These are phyloP conservation scores for Monochamus alternatus DNA, from an alignment of 2,888 invertebrate genomes.

Conservation along the genomic window DNA sequence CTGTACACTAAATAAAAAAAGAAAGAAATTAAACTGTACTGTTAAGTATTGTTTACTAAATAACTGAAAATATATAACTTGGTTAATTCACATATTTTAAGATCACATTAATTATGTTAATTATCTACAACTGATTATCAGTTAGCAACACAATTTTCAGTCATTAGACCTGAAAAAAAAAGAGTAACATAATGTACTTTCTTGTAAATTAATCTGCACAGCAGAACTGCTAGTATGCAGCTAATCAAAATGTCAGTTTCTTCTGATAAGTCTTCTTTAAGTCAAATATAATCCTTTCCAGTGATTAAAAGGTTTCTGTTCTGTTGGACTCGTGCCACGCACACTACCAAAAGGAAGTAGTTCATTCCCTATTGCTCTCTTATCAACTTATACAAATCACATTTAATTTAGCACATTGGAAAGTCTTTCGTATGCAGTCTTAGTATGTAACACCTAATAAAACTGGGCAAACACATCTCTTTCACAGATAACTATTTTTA, in stretches of 20 bases:
- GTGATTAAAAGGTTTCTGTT: constrained; percentile 16
- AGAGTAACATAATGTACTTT: constrained; percentile 37
- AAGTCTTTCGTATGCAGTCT: constrained; percentile 43
- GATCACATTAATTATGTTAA: constrained; percentile 62
- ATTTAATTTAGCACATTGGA: constrained; percentile 47
- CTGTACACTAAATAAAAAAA: constrained; percentile 21
- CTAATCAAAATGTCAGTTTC: constrained; percentile 3
- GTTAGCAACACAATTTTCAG: constrained; percentile 57
- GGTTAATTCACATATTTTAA: constrained; percentile 47
- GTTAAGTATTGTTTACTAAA: constrained; percentile 43
- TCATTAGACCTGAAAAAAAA: constrained; percentile 36
- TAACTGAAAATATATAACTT: constrained; percentile 38
- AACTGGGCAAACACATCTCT: constrained; percentile 42
- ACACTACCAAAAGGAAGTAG: constrained; percentile 24
- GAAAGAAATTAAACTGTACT: constrained; percentile 42
- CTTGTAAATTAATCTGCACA: constrained; percentile 31
- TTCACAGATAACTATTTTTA: constrained; percentile 51
- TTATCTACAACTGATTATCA: constrained; percentile 64
- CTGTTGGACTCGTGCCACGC: background rate
- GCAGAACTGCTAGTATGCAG: background rate
- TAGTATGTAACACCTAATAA: constrained; percentile 40
- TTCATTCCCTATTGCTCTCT: constrained; percentile 54
- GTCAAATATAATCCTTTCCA: constrained; percentile 7
- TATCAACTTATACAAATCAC: constrained; percentile 54
- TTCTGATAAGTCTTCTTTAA: constrained; percentile 18